A percentile compares a stretch with the other conserved stretches of the same genome.
Conservation (phyloP, 2,113 vertebrate genomes). For the Ifrita kowaldi region DNA sequence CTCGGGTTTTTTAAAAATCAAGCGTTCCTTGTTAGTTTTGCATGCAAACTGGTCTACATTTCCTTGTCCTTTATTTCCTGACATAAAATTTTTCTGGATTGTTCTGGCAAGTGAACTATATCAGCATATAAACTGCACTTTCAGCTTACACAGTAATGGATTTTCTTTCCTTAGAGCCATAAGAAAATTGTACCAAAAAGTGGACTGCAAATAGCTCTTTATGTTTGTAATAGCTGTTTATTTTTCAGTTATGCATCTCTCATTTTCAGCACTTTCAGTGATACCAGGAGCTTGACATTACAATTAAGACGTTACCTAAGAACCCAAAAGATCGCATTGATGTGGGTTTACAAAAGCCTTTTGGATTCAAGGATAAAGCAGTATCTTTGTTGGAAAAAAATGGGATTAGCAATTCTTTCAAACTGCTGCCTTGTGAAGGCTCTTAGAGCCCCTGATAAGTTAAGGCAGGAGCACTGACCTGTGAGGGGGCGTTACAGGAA, state of each 20-base stretch:
- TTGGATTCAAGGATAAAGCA: neutral
- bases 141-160: neutral
- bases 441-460: neutral
- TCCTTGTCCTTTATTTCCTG: neutral
- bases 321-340: neutral
- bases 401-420: neutral
- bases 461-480: neutral
- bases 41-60: neutral
- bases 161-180: neutral
- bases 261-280: neutral
- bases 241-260: neutral
- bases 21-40: neutral
- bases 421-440: neutral
- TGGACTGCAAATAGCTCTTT: neutral
- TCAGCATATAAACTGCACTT: neutral
- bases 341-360: neutral
- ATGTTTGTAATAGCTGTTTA: neutral
- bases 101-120: neutral
- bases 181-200: neutral
- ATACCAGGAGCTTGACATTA: neutral
- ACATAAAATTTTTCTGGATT: neutral
- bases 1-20: neutral
- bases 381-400: neutral
- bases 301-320: neutral
- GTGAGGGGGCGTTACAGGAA: fast-evolving